phyloP scores from a whole-genome alignment of 2,888 invertebrate genomes.

The Corbicula japonica region DNA sequence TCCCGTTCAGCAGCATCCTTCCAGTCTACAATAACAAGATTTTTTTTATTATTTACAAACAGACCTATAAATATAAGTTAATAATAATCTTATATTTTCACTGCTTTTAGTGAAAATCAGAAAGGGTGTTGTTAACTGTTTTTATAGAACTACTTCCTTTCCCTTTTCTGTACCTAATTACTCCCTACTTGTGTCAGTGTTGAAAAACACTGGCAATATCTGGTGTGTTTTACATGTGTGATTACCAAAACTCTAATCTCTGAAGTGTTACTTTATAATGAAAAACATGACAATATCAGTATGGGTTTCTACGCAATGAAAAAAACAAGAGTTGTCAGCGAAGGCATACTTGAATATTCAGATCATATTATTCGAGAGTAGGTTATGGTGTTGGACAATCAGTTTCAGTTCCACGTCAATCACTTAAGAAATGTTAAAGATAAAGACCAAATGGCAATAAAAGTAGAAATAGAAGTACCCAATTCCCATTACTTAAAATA shows the following conservation, averaged over 20 bases:
- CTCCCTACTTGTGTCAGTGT: not conserved
- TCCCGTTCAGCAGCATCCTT: conserved; percentile 72
- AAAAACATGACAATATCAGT: no score
- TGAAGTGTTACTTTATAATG: no score
- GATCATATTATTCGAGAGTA: not conserved
- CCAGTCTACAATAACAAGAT: conserved; percentile 78
- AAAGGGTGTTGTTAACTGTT: not conserved
- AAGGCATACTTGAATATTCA: not conserved
- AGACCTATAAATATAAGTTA: not conserved
- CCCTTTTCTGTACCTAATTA: not conserved
- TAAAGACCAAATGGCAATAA: not conserved
- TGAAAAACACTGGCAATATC: not conserved
- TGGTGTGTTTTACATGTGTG: no score
- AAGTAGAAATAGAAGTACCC: not conserved
- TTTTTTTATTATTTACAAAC: not conserved
- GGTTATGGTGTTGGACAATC: not conserved
- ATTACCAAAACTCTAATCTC: no score
- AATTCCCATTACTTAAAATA: not conserved
- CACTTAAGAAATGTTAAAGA: not conserved
- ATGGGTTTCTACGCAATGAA: no score
- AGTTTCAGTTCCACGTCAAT: not conserved
- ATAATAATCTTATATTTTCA: not conserved
- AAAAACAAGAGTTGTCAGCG: no score
- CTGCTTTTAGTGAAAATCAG: not conserved
- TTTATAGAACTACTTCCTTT: not conserved